Percentiles rank a stretch among this genome's conserved stretches.
Conservation (phyloP, 1,140 invertebrate genomes). For the Aphidius ervi region DNA sequence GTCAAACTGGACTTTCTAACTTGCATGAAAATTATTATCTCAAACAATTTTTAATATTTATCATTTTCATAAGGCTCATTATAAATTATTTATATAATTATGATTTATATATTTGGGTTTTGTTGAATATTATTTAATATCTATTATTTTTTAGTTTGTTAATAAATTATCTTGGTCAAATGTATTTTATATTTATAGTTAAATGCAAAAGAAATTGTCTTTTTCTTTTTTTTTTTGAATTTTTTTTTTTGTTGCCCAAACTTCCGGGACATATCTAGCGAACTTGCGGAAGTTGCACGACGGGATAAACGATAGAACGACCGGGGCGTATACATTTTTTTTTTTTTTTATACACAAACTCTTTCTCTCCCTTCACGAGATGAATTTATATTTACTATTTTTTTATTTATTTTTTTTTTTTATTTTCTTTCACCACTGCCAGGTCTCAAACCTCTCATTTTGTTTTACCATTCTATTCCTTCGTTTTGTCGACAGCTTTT, state of each 20-base stretch:
- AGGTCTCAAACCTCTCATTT: slow-evolving; percentile 1
- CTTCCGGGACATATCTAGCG: slow-evolving; percentile 20
- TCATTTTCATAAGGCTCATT: not conserved
- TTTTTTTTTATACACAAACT: not conserved
- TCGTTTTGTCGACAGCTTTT: slow-evolving; percentile 14
- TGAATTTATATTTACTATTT: slow-evolving; percentile 26
- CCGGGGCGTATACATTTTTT: slow-evolving; percentile 25
- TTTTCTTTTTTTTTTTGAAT: not conserved
- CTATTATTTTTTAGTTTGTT: too few species aligned
- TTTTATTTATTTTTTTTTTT: slow-evolving; percentile 9
- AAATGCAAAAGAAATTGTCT: too few species aligned
- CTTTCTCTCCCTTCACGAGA: slow-evolving; percentile 14
- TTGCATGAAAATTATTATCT: slow-evolving; percentile 7
- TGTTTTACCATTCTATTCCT: slow-evolving; percentile 1
- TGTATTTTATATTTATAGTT: too few species aligned
- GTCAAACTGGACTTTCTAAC: slow-evolving; percentile 1
- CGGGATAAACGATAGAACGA: slow-evolving; percentile 24
- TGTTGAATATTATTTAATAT: too few species aligned
- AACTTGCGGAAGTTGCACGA: slow-evolving; percentile 20
- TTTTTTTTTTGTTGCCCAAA: slow-evolving; percentile 16
- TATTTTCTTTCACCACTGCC: not conserved
- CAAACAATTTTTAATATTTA: slow-evolving; percentile 7
- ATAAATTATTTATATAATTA: too few species aligned
- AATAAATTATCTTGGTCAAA: too few species aligned
- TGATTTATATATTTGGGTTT: too few species aligned